These are phyloP conservation scores for Anagrus nilaparvatae DNA, from an alignment of 1,140 invertebrate genomes.

Conservation along the genomic window DNA sequence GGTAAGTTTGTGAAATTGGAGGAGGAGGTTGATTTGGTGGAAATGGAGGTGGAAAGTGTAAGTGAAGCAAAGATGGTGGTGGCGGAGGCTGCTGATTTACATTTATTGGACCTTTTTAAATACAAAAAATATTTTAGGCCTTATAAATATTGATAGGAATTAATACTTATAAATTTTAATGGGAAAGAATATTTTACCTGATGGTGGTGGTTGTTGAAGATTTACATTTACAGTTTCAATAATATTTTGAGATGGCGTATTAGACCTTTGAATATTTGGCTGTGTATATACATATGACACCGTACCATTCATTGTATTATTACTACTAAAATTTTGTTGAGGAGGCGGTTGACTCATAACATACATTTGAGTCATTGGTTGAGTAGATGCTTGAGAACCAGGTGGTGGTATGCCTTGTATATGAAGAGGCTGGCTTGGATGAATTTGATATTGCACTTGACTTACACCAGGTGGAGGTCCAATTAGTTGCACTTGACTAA, in stretches of 20 bases:
- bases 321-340: constrained; percentile 34
- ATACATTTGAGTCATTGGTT: constrained; percentile 39
- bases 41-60: constrained; percentile 38
- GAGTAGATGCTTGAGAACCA: constrained; percentile 34
- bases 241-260: constrained; percentile 32
- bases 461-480: constrained; percentile 37
- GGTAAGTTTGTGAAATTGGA: constrained; percentile 38
- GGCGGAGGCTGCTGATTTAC: constrained; percentile 35
- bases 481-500: constrained; percentile 37
- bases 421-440: constrained; percentile 36
- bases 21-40: constrained; percentile 39
- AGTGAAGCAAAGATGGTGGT: constrained; percentile 32
- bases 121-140: no score
- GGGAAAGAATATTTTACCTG: no score
- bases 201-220: constrained; percentile 37
- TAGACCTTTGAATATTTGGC: constrained; percentile 29
- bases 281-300: constrained; percentile 40
- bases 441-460: constrained; percentile 41
- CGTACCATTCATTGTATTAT: constrained; percentile 29
- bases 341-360: constrained; percentile 40
- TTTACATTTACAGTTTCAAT: constrained; percentile 38
- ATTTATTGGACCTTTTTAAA: constrained; percentile 25
- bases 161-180: no score
- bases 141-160: no score
- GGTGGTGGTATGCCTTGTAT: constrained; percentile 34